phyloP scores from a whole-genome alignment of 2,797 vertebrate genomes.

The Semaprochilodus insignis region DNA sequence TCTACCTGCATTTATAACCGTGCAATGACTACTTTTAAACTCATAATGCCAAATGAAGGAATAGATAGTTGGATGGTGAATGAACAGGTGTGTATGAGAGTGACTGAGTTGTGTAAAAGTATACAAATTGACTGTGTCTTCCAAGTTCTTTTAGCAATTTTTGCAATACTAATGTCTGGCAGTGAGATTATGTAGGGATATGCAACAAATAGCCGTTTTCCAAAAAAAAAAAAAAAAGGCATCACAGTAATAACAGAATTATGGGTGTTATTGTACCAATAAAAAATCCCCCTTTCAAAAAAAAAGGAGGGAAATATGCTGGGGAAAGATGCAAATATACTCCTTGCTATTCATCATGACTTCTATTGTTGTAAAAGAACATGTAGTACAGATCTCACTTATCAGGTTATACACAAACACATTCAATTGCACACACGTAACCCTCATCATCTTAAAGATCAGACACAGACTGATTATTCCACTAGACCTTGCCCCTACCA shows the following conservation, averaged over 20 bases:
- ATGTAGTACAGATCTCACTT: slow-evolving; percentile 36
- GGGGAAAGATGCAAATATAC: slow-evolving; percentile 49
- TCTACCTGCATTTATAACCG: slow-evolving; percentile 45
- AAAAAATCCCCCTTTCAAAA: slow-evolving; percentile 21
- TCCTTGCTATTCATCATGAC: slow-evolving; percentile 39
- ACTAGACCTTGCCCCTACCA: slow-evolving; percentile 45
- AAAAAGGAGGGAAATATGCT: slow-evolving; percentile 35
- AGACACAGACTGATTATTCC: slow-evolving; percentile 43
- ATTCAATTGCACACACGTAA: slow-evolving; percentile 14
- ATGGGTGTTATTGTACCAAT: slow-evolving; percentile 32
- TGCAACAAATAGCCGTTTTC: slow-evolving; percentile 60
- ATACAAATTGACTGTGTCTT: slow-evolving; percentile 61
- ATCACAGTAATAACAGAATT: slow-evolving; percentile 43
- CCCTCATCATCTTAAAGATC: slow-evolving; percentile 38
- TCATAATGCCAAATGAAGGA: slow-evolving; percentile 56
- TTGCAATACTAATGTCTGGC: slow-evolving; percentile 57
- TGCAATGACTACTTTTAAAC: slow-evolving; percentile 51
- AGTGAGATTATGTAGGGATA: slow-evolving; percentile 56
- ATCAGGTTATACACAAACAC: slow-evolving; percentile 43
- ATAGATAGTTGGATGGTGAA: slow-evolving; percentile 33
- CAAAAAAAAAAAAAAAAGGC: slow-evolving; percentile 43
- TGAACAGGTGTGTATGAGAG: slow-evolving; percentile 34
- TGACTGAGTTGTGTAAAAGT: slow-evolving; percentile 18
- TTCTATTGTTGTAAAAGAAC: slow-evolving; percentile 47
- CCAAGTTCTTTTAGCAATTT: slow-evolving; percentile 60